These are phyloP conservation scores for Falco biarmicus DNA, from an alignment of 2,797 vertebrate genomes.

Conservation along the genomic window DNA sequence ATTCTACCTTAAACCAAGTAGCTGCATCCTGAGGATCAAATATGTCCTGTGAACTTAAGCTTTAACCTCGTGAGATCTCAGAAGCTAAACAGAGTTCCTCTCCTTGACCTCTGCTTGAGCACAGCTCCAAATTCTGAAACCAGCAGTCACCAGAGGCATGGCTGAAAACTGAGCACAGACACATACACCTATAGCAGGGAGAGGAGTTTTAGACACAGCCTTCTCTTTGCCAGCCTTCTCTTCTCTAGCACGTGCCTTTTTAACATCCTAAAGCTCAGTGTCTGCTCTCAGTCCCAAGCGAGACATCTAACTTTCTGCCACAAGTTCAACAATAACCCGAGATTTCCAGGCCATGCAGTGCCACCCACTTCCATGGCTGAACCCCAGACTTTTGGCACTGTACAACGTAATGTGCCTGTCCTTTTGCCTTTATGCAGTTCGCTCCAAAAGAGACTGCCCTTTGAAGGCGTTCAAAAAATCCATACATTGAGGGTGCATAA, in stretches of 20 bases:
- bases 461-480: background rate
- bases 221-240: background rate
- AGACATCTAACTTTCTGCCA: background rate
- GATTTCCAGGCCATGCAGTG: background rate
- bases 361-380: background rate
- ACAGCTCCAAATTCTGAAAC: background rate
- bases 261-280: background rate
- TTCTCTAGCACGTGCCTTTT: background rate
- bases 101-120: background rate
- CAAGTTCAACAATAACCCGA: background rate
- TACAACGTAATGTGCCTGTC: rapidly evolving
- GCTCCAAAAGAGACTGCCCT: background rate
- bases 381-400: background rate
- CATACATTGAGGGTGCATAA: background rate
- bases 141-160: background rate
- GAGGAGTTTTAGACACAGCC: background rate
- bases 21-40: background rate
- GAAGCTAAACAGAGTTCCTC: background rate
- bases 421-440: background rate
- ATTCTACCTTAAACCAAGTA: background rate
- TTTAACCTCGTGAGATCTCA: background rate
- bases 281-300: background rate
- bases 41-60: background rate
- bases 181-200: background rate
- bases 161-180: background rate